These are phyloP conservation scores for Elysia crispata DNA, from an alignment of 2,888 invertebrate genomes.

Conservation along the genomic window DNA sequence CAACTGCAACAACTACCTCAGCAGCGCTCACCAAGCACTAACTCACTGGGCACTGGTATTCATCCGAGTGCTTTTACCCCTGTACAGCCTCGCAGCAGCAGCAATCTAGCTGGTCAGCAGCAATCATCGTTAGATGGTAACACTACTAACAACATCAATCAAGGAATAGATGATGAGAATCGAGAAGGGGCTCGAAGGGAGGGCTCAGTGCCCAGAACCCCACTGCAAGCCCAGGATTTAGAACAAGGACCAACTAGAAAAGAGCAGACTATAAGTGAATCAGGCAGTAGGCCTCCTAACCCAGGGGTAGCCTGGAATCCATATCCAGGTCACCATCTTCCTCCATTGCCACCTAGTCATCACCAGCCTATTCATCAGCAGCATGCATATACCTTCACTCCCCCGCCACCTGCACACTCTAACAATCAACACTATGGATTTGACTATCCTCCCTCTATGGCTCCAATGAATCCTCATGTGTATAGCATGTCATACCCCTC, in stretches of 20 bases:
- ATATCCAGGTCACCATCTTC: slow-evolving; percentile 34
- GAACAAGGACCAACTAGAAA: neutral
- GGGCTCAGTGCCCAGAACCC: slow-evolving; percentile 58
- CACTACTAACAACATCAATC: neutral
- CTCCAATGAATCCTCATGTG: slow-evolving; percentile 1
- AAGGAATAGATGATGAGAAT: neutral
- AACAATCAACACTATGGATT: slow-evolving; percentile 45
- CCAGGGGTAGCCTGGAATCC: slow-evolving; percentile 50
- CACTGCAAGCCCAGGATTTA: too few species aligned
- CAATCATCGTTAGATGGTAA: slow-evolving; percentile 11
- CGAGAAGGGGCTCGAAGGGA: slow-evolving; percentile 55
- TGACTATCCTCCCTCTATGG: slow-evolving; percentile 26
- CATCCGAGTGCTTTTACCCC: slow-evolving; percentile 69
- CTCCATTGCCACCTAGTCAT: slow-evolving; percentile 44
- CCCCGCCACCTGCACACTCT: slow-evolving; percentile 25
- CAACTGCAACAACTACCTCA: slow-evolving; percentile 35
- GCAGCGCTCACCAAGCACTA: slow-evolving; percentile 64
- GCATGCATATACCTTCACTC: slow-evolving; percentile 23
- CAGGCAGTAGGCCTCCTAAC: slow-evolving; percentile 35
- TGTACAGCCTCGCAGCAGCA: slow-evolving; percentile 67
- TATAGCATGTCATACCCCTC: slow-evolving; percentile 22
- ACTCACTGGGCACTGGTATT: slow-evolving; percentile 59
- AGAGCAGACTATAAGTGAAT: slow-evolving; percentile 58
- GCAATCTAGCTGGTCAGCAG: slow-evolving; percentile 63
- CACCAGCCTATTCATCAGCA: slow-evolving; percentile 28